Conservation (phyloP, 1,140 invertebrate species). For the Drosophila truncata region DNA sequence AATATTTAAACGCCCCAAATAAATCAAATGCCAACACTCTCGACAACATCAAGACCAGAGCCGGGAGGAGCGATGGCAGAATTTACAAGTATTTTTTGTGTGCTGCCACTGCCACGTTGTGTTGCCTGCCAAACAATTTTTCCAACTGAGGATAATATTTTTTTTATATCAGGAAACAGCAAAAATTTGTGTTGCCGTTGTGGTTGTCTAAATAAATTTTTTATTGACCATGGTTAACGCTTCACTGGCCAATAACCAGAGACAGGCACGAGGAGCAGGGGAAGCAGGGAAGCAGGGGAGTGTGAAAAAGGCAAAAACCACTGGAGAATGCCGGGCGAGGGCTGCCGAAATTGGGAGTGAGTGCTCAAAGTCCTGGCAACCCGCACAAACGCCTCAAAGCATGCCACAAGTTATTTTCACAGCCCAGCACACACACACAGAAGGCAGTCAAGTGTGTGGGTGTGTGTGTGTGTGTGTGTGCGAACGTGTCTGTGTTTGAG, state of each 20-base stretch:
- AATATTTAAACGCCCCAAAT: constrained; percentile 71
- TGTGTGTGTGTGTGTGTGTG: constrained; percentile 18
- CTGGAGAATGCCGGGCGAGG: constrained; percentile 42
- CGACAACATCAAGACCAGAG: constrained; percentile 41
- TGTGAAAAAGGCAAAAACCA: constrained; percentile 67
- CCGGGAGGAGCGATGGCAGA: constrained; percentile 13
- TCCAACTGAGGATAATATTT: constrained; percentile 39
- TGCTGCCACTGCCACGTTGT: constrained; percentile 22
- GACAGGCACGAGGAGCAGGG: constrained; percentile 13
- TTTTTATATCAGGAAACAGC: constrained; percentile 64
- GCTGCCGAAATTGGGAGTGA: constrained; percentile 6
- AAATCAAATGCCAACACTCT: constrained; percentile 77
- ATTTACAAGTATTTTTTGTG: constrained; percentile 50
- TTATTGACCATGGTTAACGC: constrained; percentile 83
- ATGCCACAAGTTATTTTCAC: constrained; percentile 78
- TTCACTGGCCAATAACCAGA: constrained; percentile 74
- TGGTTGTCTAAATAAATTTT: constrained; percentile 82
- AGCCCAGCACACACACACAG: constrained; percentile 48
- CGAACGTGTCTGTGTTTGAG: constrained; percentile 19
- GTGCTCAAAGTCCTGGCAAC: constrained; percentile 41
- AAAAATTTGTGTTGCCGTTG: constrained; percentile 64
- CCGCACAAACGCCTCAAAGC: constrained; percentile 72
- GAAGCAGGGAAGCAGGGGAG: background rate
- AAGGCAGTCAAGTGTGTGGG: constrained; percentile 29
- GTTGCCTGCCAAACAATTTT: constrained; percentile 44